These are phyloP conservation scores for Corbicula japonica DNA, from an alignment of 2,888 invertebrate genomes.

Conservation along the genomic window DNA sequence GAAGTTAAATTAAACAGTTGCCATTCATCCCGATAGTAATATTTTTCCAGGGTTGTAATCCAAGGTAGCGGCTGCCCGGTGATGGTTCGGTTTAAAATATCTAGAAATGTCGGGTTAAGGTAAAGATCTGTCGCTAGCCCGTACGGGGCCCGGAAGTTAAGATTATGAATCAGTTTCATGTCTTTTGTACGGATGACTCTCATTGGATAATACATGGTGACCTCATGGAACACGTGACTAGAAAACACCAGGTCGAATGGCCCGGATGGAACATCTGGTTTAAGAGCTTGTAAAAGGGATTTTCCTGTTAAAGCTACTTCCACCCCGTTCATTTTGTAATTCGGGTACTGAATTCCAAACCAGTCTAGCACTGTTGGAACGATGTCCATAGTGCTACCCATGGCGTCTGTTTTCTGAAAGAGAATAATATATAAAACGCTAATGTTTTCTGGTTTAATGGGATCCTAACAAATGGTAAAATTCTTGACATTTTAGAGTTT, in stretches of 20 bases:
- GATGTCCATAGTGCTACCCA: conserved; percentile 93
- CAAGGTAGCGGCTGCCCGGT: conserved; percentile 90
- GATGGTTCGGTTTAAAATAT: conserved; percentile 90
- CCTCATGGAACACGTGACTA: conserved; percentile 95
- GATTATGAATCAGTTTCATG: conserved; percentile 96
- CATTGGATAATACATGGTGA: conserved; percentile 98
- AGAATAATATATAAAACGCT: not conserved
- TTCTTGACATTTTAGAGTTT: no score
- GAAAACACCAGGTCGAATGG: conserved; percentile 89
- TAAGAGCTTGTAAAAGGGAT: conserved; percentile 92
- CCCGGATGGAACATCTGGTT: conserved; percentile 36
- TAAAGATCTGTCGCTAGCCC: conserved; percentile 97
- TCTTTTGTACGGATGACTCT: conserved; percentile 91
- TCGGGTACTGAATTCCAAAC: conserved; percentile 89
- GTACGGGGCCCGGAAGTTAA: conserved; percentile 94
- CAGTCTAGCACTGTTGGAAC: conserved; percentile 94
- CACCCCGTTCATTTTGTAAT: conserved; percentile 72
- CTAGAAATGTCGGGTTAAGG: conserved; percentile 95
- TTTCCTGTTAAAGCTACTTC: conserved; percentile 88
- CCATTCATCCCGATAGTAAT: conserved; percentile 95
- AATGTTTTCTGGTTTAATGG: no score
- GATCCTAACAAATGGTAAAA: no score
- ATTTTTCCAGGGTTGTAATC: conserved; percentile 92
- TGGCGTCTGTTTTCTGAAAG: conserved; percentile 89
- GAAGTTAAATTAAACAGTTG: conserved; percentile 93